Evolutionary conservation across 2,888 invertebrate genomes (phyloP), one percentile per base, ranked within the genome.

Genomic region (Drosophila peninsularis): DNA sequence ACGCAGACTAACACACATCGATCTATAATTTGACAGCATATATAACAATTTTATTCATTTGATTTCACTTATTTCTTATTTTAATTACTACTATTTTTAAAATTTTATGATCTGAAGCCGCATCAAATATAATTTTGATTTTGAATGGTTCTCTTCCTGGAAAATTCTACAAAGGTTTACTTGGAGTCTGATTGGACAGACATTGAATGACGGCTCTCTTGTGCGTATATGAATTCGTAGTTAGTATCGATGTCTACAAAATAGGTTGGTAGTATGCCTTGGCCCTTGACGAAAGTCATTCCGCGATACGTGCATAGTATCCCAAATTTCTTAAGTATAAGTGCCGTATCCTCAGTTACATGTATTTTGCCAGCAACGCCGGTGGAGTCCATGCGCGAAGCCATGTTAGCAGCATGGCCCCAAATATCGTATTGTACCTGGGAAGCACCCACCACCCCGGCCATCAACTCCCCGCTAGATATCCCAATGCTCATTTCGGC

Each of bases 391-490:
- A 99, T 98, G 80, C 99, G 94, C 0, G 98, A 98, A 2, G 99
- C 98, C 95, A 99, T 96, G 92, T 99, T 99, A 0, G 98, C 98
- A 0, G 98, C 96, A 92, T 98, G 96, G 0, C 98, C 98, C 98
- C 98, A 99, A 88, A 98, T 98, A 91, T 99, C 98, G 91, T 98
- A 98, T 45, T 98, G 94, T 0, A 98, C 98, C 90, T 98, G 98
- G 61, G 96, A 95, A 0, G 97, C 97, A 0, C 98, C 98, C 1
- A 98, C 97, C 0, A 99, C 98, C 5, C 98, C 98, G 0, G 98
- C 98, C 71, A 98, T 97, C 11, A 98, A 96, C 82, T 96, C 95
- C 0, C 98, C 98, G 89, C 97, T 96, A 44, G 97, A 96, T 87
- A 99, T 96, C 55, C 98, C 98, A 52, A 92, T 90, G 62, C 91